Evolutionary conservation across 2,797 vertebrate genomes (phyloP), one percentile per base, ranked within the genome.

Genomic region (Enteromius unitaeniatus): DNA sequence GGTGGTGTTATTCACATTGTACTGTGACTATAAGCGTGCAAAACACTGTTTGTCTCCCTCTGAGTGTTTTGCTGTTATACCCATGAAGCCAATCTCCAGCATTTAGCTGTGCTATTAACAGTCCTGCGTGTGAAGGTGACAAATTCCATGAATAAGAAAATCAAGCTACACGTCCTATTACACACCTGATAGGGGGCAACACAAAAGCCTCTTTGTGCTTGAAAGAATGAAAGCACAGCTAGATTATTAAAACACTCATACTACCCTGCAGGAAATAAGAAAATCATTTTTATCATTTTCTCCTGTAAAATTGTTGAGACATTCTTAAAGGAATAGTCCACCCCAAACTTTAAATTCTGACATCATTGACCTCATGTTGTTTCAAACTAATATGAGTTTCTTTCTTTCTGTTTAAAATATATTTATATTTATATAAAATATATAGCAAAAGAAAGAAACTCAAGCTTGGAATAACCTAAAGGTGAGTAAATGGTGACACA

Each of bases 111-210:
- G 45, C 58, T n/a, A 78, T 79, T 79, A 67, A 42, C 45, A 40
- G 76, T 85, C 19, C 21, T 64, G 75, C 82, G 78, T 81, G 76
- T 81, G 51, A 58, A 45, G 37, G 37, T 70, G 84, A 86, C 80
- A 82, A 84, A 37, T 14, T 31, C 14, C 60, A 31, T 17, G 26
- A 31, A 64, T 14, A 31, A 64, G 26, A 60, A 78, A 79, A 60
- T 11, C 45, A 40, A 51, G 42, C 45, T 67, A 67, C 45, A 67
- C 26, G 45, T 58, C 49, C 78, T 37, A 75, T 64, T 74, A 79
- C 69, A 74, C 65, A 82, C 31, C 70, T 45, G 23, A 69, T 14
- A 78, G 64, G 47, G 40, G 74, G 75, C 31, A 51, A 68, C 15
- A 58, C 60, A 65, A 40, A 81, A 64, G 69, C 45, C 17, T 51